phyloP scores from a whole-genome alignment of 2,797 vertebrate genomes.

The Nyctibius grandis region DNA sequence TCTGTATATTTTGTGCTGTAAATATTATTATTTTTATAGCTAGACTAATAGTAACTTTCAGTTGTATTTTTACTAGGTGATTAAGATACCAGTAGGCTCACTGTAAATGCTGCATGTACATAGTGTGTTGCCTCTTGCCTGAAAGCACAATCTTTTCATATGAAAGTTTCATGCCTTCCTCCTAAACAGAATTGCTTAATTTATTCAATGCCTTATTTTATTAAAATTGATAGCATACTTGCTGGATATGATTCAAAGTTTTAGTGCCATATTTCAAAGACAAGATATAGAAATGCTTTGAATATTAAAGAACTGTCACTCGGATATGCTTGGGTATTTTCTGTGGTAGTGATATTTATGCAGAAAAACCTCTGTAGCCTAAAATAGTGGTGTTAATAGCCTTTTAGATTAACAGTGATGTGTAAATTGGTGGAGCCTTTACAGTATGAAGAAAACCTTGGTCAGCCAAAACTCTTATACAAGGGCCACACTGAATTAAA shows the following conservation, averaged over 20 bases:
- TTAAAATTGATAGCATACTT: neutral
- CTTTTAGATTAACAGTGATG: neutral
- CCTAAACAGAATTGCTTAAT: neutral
- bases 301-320: neutral
- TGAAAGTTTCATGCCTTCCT: neutral
- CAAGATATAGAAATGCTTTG: neutral
- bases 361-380: neutral
- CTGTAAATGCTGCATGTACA: rapidly evolving
- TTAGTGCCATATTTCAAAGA: neutral
- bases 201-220: neutral
- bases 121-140: neutral
- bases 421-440: neutral
- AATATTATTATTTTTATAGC: neutral
- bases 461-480: neutral
- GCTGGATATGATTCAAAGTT: neutral
- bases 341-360: neutral
- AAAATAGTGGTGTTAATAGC: neutral
- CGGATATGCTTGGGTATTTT: neutral
- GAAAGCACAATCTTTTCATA: neutral
- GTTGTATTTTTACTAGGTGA: neutral
- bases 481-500: neutral
- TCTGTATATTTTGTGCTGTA: neutral
- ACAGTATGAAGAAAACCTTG: neutral
- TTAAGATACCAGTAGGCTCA: neutral
- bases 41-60: neutral